These are phyloP conservation scores for Proctacanthus coquilletti DNA, from an alignment of 1,140 invertebrate species.

Conservation along the genomic window DNA sequence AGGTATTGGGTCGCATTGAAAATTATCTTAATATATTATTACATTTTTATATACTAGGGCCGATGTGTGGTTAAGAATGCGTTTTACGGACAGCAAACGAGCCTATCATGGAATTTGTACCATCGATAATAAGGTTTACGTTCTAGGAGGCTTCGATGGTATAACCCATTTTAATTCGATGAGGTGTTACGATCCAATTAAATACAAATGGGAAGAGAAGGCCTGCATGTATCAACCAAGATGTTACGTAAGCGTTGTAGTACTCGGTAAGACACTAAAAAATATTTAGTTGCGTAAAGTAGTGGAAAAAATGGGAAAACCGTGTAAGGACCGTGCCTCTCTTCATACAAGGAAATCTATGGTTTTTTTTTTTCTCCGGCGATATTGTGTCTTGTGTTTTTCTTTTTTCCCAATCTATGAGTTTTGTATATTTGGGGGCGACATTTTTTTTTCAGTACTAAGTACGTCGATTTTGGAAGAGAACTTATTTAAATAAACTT, in stretches of 20 bases:
- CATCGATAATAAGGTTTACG: slow-evolving; percentile 51
- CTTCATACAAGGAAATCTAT: no score
- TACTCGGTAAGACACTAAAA: slow-evolving; percentile 32
- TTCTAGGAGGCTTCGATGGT: slow-evolving; percentile 62
- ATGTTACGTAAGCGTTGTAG: slow-evolving; percentile 62
- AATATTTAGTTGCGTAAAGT: no score
- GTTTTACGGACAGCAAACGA: slow-evolving; percentile 42
- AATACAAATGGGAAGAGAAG: slow-evolving; percentile 44
- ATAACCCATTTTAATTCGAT: slow-evolving; percentile 55
- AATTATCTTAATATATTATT: no score
- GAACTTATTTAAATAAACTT: no score
- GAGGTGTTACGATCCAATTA: slow-evolving; percentile 46
- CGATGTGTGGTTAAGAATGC: slow-evolving; percentile 45
- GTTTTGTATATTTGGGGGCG: no score
- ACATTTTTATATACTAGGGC: slow-evolving; percentile 30
- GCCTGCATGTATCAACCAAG: slow-evolving; percentile 58
- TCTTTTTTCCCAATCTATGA: no score
- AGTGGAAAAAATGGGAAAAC: no score
- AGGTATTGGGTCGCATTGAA: slow-evolving; percentile 29
- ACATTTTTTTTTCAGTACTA: no score
- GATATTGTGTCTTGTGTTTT: no score
- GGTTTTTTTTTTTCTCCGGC: no score
- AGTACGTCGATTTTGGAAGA: no score
- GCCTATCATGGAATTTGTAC: slow-evolving; percentile 61
- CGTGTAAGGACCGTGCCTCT: no score